A percentile compares a stretch with the other conserved stretches of the same genome.
Evolutionary conservation across 2,888 invertebrate species (phyloP).

Genomic region (Polymixis flavicincta): DNA sequence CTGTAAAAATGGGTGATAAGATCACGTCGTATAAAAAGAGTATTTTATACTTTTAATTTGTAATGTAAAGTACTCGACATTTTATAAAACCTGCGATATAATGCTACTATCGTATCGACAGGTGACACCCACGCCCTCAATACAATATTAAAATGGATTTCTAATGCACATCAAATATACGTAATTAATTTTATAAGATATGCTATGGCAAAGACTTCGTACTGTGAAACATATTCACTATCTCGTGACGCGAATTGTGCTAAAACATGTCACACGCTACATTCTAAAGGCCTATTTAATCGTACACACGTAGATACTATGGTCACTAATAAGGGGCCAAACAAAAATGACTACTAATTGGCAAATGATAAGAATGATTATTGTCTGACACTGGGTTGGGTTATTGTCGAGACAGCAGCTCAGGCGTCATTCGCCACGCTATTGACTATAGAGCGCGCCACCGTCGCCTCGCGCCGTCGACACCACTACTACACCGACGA

Average conservation of each 20-base stretch:
- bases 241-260: slow-evolving; percentile 56
- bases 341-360: slow-evolving; percentile 77
- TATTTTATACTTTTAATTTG: slow-evolving; percentile 49
- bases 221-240: slow-evolving; percentile 51
- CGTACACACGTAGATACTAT: slow-evolving; percentile 66
- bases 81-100: slow-evolving; percentile 51
- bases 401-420: slow-evolving; percentile 91
- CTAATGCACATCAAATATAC: slow-evolving; percentile 62
- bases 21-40: slow-evolving; percentile 63
- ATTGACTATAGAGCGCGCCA: slow-evolving; percentile 80
- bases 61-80: slow-evolving; percentile 30
- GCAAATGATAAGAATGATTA: slow-evolving; percentile 88
- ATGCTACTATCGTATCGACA: slow-evolving; percentile 37
- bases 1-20: slow-evolving; percentile 61
- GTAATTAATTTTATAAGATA: slow-evolving; percentile 65
- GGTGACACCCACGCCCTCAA: slow-evolving; percentile 29
- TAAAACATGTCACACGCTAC: slow-evolving; percentile 58
- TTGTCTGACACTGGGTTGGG: slow-evolving; percentile 91
- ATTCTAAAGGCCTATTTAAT: slow-evolving; percentile 53
- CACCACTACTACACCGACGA: slow-evolving; percentile 12
- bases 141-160: slow-evolving; percentile 47
- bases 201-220: slow-evolving; percentile 66
- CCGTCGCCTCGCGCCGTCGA: slow-evolving; percentile 34
- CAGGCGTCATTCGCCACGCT: slow-evolving; percentile 80
- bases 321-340: slow-evolving; percentile 74